Base-by-base conservation (phyloP, 2,113 vertebrate genomes). In the Hydrochoerus hydrochaeris region DNA sequence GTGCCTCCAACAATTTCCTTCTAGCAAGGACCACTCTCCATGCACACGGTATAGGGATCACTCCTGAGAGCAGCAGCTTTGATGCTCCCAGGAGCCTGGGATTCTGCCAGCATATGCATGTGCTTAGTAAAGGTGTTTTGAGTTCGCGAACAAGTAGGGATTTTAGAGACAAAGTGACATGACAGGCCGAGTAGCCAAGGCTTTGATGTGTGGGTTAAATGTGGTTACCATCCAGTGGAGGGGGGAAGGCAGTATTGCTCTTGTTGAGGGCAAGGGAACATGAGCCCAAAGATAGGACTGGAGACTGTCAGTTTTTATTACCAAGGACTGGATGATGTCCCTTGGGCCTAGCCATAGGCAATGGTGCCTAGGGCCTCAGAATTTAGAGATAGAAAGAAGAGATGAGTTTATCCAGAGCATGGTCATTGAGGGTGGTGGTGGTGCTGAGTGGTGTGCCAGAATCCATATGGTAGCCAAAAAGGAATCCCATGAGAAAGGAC, bases 21-120 rank as follows among this genome's bases (percentile, higher is more conserved):
- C 44, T 0, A 3, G 71, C n/a, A 17, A 5, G 4, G 14, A 35
- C 30, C 4, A 0, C 32, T 10, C 30, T 38, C 2, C 1, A 2
- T 20, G 11, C 7, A 12, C 65, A 28, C 30, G 28, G 17, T 35
- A 22, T 54, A 46, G 38, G 28, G 9, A 8, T 62, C 65, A 7
- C 26, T n/a, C 57, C 7, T 2, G 0, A 7, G 75, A 44, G 65
- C 14, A 46, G 65, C 22, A 20, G 65, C 49, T 35, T 13, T 41
- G 3, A 10, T 28, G 41, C 69, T 46, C 30, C 38, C 32, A 63
- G 73, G 20, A 26, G 57, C 20, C 17, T 26, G 57, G 84, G 52
- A 77, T 81, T n/a, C 32, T 65, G 14, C 58, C 58, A 49, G 88
- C 44, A n/a, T 20, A 5, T 12, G 41, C 32, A 17, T 17, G 63